Conservation (phyloP, 2,888 invertebrate species). For the Spodoptera picta region DNA sequence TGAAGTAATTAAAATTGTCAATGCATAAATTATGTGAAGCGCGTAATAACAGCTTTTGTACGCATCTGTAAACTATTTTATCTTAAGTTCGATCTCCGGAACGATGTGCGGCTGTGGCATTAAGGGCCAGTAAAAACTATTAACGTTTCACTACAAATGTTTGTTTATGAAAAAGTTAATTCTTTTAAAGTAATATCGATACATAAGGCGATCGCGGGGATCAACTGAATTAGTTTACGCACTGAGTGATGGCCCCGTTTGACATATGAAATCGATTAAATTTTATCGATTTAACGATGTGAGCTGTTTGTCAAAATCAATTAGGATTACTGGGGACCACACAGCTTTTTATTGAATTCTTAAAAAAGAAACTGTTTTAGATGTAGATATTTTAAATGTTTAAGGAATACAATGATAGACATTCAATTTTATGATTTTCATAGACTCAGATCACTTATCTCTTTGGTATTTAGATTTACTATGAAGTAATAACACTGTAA, state of each 20-base stretch:
- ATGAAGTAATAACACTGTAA: no score
- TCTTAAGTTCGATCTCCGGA: slow-evolving; percentile 70
- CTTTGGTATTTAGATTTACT: not conserved
- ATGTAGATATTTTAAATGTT: slow-evolving; percentile 1
- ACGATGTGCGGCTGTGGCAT: slow-evolving; percentile 51
- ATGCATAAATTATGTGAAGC: slow-evolving; percentile 80
- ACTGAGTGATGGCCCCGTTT: slow-evolving; percentile 51
- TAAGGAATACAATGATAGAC: not conserved
- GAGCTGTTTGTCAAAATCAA: slow-evolving; percentile 55
- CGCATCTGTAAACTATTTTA: slow-evolving; percentile 81
- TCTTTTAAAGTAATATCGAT: slow-evolving; percentile 57
- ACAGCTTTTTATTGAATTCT: slow-evolving; percentile 30
- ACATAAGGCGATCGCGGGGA: slow-evolving; percentile 58
- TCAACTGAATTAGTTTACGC: slow-evolving; percentile 54
- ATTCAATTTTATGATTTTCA: no score
- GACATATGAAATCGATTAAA: slow-evolving; percentile 65
- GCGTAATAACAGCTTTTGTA: slow-evolving; percentile 75
- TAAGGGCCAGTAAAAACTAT: slow-evolving; percentile 70
- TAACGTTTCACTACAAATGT: slow-evolving; percentile 67
- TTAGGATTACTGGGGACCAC: slow-evolving; percentile 53
- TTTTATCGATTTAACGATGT: slow-evolving; percentile 59
- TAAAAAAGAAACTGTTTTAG: slow-evolving; percentile 4
- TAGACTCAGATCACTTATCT: no score
- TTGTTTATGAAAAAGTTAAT: slow-evolving; percentile 64
- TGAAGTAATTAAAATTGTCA: slow-evolving; percentile 75